phyloP scores from a whole-genome alignment of 2,113 vertebrate species.

The Antennarius striatus region DNA sequence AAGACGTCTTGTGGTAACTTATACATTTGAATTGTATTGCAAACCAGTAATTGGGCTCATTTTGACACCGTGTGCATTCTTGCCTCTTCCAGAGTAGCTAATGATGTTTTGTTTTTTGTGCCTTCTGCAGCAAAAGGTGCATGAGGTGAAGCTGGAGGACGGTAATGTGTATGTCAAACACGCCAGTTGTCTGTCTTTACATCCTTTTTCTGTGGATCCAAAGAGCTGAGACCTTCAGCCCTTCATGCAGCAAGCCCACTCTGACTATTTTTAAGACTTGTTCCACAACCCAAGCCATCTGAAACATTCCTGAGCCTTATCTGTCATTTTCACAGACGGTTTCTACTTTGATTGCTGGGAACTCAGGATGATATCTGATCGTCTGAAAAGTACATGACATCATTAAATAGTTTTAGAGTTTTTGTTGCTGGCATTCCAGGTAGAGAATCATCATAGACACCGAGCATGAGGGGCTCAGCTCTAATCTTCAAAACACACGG shows the following conservation, averaged over 20 bases:
- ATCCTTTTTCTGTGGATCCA: conserved; percentile 53
- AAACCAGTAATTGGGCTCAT: not conserved
- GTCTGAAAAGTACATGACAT: conserved; percentile 55
- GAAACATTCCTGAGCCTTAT: conserved; percentile 63
- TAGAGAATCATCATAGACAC: conserved; percentile 1
- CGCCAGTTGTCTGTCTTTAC: conserved; percentile 64
- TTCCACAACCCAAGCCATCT: conserved; percentile 45
- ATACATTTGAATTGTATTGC: too few relatives aligned
- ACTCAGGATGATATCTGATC: conserved; percentile 47
- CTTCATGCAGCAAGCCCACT: conserved; percentile 4
- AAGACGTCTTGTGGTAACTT: too few relatives aligned
- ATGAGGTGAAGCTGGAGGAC: conserved; percentile 76
- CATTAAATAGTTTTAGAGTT: conserved; percentile 36
- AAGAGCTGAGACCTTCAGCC: conserved; percentile 52
- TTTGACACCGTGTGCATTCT: not conserved
- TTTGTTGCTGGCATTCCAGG: conserved; percentile 30
- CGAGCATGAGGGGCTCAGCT: conserved; percentile 6
- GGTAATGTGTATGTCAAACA: conserved; percentile 76
- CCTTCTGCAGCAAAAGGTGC: conserved; percentile 74
- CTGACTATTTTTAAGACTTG: conserved; percentile 51
- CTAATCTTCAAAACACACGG: conserved; percentile 18
- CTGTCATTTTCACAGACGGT: conserved; percentile 44
- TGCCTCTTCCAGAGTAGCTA: not conserved
- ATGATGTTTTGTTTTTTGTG: conserved; percentile 27
- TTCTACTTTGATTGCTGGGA: conserved; percentile 46